These are phyloP conservation scores for Unio pictorum DNA, from an alignment of 2,888 invertebrate species.

Conservation along the genomic window DNA sequence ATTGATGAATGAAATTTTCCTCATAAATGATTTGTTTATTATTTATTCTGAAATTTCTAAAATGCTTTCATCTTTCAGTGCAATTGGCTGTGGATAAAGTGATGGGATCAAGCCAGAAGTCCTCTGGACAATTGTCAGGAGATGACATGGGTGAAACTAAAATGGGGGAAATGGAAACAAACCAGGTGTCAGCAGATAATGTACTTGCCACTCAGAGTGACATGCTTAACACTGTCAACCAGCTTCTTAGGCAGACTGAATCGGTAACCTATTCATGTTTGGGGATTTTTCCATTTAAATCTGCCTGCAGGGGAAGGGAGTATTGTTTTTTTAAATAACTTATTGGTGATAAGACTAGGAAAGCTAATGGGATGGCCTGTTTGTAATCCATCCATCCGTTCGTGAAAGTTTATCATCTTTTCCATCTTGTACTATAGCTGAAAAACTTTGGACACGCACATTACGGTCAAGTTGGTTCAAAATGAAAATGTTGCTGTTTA, in stretches of 20 bases:
- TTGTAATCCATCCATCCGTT: background rate
- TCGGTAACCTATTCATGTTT: conserved; percentile 39
- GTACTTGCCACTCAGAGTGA: conserved; percentile 62
- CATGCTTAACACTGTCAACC: conserved; percentile 67
- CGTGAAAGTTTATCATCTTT: background rate
- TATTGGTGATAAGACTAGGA: no score
- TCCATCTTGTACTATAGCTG: background rate
- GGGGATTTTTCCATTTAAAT: no score
- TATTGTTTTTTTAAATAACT: background rate
- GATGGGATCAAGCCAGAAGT: conserved; percentile 44
- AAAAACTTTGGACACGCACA: no score
- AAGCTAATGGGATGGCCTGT: background rate
- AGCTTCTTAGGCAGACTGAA: conserved; percentile 67
- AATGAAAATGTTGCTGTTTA: no score
- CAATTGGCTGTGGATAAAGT: conserved; percentile 61
- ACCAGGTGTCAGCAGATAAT: conserved; percentile 36
- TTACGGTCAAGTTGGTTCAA: no score
- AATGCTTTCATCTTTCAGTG: conserved; percentile 38
- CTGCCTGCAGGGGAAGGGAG: background rate
- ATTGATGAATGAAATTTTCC: background rate
- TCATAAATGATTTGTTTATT: background rate
- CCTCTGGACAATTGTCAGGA: conserved; percentile 2
- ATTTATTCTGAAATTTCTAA: conserved; percentile 1
- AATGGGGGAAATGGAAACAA: conserved; percentile 11
- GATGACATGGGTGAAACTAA: conserved; percentile 1